Percentiles rank a stretch among this genome's conserved stretches.
Evolutionary conservation across 2,797 vertebrate species (phyloP).

Genomic region (Enteromius radiatus): DNA sequence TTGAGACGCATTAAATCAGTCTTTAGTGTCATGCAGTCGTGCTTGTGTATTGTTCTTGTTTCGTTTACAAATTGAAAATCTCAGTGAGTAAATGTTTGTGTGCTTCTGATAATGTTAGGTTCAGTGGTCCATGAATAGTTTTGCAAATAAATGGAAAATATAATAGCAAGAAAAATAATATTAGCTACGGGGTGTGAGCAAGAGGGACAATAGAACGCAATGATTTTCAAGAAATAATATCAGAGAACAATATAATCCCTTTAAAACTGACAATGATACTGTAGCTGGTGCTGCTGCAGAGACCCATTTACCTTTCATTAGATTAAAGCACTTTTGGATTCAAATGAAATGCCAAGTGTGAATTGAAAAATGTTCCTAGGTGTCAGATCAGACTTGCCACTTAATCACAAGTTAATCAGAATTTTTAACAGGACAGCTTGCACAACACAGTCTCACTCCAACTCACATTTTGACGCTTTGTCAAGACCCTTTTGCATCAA

Average conservation of each 20-base stretch:
- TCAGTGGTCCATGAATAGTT: constrained; percentile 57
- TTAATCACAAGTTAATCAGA: constrained; percentile 71
- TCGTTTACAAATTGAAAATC: constrained; percentile 7
- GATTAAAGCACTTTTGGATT: constrained; percentile 61
- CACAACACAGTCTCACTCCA: no score
- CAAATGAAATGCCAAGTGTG: constrained; percentile 71
- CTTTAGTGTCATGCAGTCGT: not conserved
- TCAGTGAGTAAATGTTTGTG: constrained; percentile 3
- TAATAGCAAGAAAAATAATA: constrained; percentile 66
- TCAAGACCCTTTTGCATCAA: no score
- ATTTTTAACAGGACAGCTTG: constrained; percentile 72
- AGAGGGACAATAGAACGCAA: constrained; percentile 65
- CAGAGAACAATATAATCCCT: constrained; percentile 66
- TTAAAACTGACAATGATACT: constrained; percentile 69
- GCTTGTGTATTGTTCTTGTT: not conserved
- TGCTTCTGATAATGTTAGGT: constrained; percentile 38
- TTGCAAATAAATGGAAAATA: constrained; percentile 67
- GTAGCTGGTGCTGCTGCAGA: constrained; percentile 56
- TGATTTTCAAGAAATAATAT: constrained; percentile 69
- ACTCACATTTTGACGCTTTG: no score
- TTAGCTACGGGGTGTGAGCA: constrained; percentile 62
- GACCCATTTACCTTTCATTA: constrained; percentile 75
- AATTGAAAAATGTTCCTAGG: constrained; percentile 63
- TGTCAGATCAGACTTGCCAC: constrained; percentile 64
- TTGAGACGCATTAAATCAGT: not conserved